Base-by-base conservation (phyloP, 2,113 vertebrate species). In the Chionodraco myersi region DNA sequence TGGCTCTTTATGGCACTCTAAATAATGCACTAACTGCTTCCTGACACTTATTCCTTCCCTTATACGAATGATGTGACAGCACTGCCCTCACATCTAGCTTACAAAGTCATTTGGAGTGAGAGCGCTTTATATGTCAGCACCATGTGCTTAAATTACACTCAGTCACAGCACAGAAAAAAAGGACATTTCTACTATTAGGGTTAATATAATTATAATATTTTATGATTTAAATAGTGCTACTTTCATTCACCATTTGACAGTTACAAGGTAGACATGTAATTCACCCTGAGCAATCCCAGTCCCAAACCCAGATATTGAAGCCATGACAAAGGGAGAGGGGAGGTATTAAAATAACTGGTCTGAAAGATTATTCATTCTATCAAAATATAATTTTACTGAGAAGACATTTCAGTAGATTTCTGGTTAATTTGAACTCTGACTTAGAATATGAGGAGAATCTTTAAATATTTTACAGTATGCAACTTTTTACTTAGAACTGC, bases 11-110 rank as follows among this genome's bases (percentile, higher is more conserved):
- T 90, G 83, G 88, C 58, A 34, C 92, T 88, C 88, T 94, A 94
- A 94, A 94, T 93, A 94, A 94, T 86, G 78, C 85, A 92, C 91
- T 93, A 93, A 93, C 89, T 90, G 87, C 90, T 79, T 68, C 86
- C 87, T 89, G 93, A 94, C 92, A 91, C 93, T 93, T 91, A 87
- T 86, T 90, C 69, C 88, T 53, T 68, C 16, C 49, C n/a, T 53
- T 79, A 64, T 78, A 75, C 61, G 70, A 91, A 91, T 92, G 62
- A 90, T 93, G 88, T 87, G 89, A 75, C 87, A 53, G 59, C 66
- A 72, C 63, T 79, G 80, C 80, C 82, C 88, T 93, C 88, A 89
- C 91, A 89, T 92, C 87, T 88, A 92, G 86, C 93, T 93, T 92
- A 93, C 89, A 93, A 69, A 91, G 76, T 93, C 84, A 89, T 93